Evolutionary conservation across 2,113 vertebrate species (phyloP), one percentile per base, ranked within the genome.

Genomic region (Anas platyrhynchos): DNA sequence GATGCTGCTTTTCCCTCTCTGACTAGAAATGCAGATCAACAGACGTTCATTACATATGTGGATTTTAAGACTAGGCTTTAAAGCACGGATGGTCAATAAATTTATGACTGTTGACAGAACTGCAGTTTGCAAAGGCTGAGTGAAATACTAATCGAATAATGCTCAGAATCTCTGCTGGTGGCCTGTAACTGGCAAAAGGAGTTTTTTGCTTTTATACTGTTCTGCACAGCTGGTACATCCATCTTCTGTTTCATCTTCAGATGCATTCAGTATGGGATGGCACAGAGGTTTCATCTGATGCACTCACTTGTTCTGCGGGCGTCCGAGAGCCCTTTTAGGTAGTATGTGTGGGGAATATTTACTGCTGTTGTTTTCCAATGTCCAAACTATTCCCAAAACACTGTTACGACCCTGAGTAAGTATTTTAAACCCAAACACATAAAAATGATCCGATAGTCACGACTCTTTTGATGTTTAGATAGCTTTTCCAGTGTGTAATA

Each of bases 1-100:
- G 16, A 1, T 13, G 7, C 13, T 0, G 0, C 8, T 67, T 83
- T 31, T 12, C 7, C 34, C 15, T 54, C 54, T 83, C 68, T 54
- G 63, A 56, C 38, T 2, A 52, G 58, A 75, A 61, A 55, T 26
- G 13, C 13, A 73, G 48, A 73, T 62, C 13, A 79, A 69, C 55
- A 29, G 4, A 0, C 11, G 9, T 13, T 72, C 18, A 4, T 27
- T 55, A 32, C 43, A 71, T 59, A 31, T 3, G 17, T 43, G 55
- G 63, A 36, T 66, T 77, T 80, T 66, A 11, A 41, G 36, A 59
- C 0, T 84, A 56, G 29, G 26, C 32, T 78, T 87, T 74, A 55
- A 63, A 82, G 87, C 48, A 32, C 11, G 38, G 32, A 26, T 48
- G 20, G 32, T 18, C 3, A 25, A 16, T 59, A 63, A 59, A 32